A percentile compares a stretch with the other conserved stretches of the same genome.
phyloP scores from a whole-genome alignment of 2,888 invertebrate genomes.

The Strigamia transsilvanica region DNA sequence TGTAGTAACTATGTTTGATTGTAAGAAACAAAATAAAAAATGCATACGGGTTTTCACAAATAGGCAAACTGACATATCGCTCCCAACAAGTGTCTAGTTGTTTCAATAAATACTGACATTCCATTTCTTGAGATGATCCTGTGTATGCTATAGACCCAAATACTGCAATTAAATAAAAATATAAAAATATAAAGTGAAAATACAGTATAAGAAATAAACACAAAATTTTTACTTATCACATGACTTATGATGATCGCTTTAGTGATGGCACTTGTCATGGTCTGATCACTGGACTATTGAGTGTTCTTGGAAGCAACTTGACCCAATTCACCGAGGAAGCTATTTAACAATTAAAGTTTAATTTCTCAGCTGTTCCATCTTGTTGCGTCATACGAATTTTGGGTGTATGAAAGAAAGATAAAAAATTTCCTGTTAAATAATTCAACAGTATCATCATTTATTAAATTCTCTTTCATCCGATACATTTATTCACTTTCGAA shows the following conservation, averaged over 20 bases:
- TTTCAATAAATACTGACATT: neutral
- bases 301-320: conserved; percentile 4
- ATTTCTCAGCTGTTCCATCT: conserved; percentile 9
- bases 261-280: neutral
- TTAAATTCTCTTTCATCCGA: neutral
- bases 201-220: neutral
- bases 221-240: neutral
- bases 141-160: neutral
- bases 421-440: neutral
- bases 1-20: neutral
- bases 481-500: neutral
- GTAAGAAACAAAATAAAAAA: neutral
- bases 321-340: neutral
- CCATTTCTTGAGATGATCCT: neutral
- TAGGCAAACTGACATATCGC: neutral
- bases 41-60: neutral
- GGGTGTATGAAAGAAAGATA: neutral
- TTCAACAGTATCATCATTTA: neutral
- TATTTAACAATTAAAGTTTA: neutral
- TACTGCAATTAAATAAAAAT: neutral
- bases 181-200: neutral
- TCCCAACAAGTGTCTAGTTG: neutral
- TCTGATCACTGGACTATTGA: neutral
- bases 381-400: neutral
- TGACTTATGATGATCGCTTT: neutral